A percentile compares a stretch with the other conserved stretches of the same genome.
phyloP scores from a whole-genome alignment of 2,113 vertebrate species.

The Malurus melanocephalus region DNA sequence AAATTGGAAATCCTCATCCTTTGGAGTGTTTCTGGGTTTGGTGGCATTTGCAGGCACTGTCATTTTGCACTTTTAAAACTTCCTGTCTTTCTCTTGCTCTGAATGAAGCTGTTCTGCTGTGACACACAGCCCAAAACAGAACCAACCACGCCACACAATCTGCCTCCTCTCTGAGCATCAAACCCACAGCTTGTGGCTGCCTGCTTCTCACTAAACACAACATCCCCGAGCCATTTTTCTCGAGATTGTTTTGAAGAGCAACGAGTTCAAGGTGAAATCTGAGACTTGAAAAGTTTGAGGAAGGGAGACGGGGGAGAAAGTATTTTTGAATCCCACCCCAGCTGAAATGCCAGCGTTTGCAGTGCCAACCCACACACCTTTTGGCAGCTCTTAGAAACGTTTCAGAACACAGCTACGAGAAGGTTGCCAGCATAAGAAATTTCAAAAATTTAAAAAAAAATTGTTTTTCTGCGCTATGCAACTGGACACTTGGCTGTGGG shows the following conservation, averaged over 20 bases:
- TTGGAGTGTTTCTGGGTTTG: neutral
- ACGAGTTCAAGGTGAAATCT: neutral
- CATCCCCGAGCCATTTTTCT: neutral
- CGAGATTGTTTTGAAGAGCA: neutral
- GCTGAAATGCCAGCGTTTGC: constrained; percentile 1
- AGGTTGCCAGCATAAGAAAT: neutral
- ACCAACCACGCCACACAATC: neutral
- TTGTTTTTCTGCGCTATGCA: neutral
- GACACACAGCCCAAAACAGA: neutral
- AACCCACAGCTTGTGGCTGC: neutral
- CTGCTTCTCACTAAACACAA: neutral
- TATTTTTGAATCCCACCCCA: neutral
- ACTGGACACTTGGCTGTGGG: neutral
- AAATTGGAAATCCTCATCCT: neutral
- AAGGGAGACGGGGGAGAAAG: neutral
- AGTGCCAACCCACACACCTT: neutral
- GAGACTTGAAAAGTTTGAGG: neutral
- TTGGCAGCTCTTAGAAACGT: neutral
- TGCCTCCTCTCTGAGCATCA: neutral
- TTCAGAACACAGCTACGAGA: neutral
- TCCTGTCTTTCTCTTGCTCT: neutral
- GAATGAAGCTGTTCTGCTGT: neutral
- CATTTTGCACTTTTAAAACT: neutral
- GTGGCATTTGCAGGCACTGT: neutral
- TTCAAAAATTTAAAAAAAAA: neutral